Conservation (phyloP, 2,888 invertebrate species). For the Apodemia zela region DNA sequence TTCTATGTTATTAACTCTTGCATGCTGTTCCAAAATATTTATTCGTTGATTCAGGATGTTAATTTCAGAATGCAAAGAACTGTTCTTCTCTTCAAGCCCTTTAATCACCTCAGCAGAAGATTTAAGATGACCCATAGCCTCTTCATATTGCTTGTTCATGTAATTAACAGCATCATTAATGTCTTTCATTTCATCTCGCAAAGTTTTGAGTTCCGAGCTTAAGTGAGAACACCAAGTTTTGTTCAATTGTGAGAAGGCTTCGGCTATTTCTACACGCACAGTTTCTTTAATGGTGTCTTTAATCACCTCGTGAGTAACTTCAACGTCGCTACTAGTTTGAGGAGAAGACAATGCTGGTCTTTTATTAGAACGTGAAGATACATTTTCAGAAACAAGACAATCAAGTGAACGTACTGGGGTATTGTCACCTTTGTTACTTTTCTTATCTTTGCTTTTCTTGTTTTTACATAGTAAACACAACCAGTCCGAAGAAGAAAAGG, state of each 20-base stretch:
- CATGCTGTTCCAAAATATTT: slow-evolving; percentile 24
- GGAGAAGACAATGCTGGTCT: background rate
- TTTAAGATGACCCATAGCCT: background rate
- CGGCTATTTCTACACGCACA: background rate
- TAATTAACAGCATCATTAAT: background rate
- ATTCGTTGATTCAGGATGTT: slow-evolving; percentile 17
- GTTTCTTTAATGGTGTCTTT: background rate
- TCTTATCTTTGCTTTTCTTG: slow-evolving; percentile 3
- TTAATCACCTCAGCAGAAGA: background rate
- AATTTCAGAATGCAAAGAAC: background rate
- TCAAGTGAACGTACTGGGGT: background rate
- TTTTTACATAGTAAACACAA: background rate
- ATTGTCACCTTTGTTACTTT: background rate
- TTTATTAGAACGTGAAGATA: background rate
- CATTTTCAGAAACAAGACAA: background rate
- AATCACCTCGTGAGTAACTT: background rate
- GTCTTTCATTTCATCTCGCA: background rate
- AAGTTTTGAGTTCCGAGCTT: background rate
- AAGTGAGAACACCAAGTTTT: slow-evolving; percentile 3
- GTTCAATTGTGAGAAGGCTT: background rate
- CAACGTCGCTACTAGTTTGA: background rate
- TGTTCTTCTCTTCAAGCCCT: background rate
- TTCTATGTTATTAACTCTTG: slow-evolving; percentile 25
- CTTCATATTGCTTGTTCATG: slow-evolving; percentile 1
- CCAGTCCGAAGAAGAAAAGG: background rate